phyloP scores from a whole-genome alignment of 2,888 invertebrate genomes.

The Cecidostiba fungosa region DNA sequence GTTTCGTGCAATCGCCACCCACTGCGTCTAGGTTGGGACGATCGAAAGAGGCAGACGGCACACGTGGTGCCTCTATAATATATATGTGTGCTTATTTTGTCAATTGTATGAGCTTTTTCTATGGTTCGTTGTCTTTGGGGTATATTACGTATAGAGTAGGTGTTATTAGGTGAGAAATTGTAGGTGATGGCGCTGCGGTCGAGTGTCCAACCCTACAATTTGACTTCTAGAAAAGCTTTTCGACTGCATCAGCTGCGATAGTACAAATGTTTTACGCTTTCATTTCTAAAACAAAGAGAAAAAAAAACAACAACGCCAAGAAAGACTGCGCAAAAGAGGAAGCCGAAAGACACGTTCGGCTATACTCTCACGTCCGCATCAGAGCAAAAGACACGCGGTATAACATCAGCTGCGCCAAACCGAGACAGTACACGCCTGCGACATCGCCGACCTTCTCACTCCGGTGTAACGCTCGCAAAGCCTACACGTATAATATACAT shows the following conservation, averaged over 20 bases:
- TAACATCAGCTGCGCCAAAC: neutral
- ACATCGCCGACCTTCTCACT: constrained; percentile 9
- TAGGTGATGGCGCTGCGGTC: too few species aligned
- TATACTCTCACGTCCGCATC: neutral
- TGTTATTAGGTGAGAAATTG: too few species aligned
- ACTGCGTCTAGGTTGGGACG: neutral
- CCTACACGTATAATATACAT: neutral
- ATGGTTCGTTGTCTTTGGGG: too few species aligned
- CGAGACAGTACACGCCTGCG: neutral
- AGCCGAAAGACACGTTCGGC: too few species aligned
- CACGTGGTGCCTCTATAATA: neutral
- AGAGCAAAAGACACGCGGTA: neutral
- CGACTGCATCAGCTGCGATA: too few species aligned
- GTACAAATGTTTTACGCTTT: too few species aligned
- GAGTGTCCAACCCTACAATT: too few species aligned
- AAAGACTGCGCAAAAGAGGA: neutral
- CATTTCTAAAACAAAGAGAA: neutral
- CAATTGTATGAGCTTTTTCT: too few species aligned
- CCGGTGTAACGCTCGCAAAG: constrained; percentile 17
- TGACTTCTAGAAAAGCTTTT: too few species aligned
- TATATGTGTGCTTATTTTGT: too few species aligned
- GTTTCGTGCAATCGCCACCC: neutral
- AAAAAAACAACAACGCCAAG: neutral
- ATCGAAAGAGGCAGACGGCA: neutral
- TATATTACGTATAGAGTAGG: too few species aligned